Evolutionary conservation across 2,113 vertebrate genomes (phyloP), one percentile per base, ranked within the genome.

Genomic region (Protomyctophum bolini): DNA sequence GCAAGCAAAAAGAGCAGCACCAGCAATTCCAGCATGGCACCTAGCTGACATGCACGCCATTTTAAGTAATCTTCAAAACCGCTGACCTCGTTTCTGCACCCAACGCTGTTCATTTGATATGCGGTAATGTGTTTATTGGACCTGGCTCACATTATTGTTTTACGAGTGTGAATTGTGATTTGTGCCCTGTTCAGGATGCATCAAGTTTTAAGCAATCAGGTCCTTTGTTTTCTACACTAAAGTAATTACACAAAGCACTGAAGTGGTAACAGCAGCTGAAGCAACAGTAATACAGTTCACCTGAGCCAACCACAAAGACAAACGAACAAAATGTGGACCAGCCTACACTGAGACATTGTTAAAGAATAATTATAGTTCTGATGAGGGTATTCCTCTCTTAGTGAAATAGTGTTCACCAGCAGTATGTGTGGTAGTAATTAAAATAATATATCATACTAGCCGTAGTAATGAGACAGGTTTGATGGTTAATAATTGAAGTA

Each of bases 1-100:
- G 14, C 15, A 12, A 63, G 65, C 33, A 57, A 73, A 77, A 76
- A 14, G 11, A 79, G 58, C 55, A 65, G 59, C 72, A 49, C 69
- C 70, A 76, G 14, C 62, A 50, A 75, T 55, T 75, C 61, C 55
- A 58, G 21, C 21, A 21, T 21, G 60, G 58, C 41, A 67, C 66
- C 60, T 21, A 21, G 21, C 21, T 72, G 72, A 75, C 84, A 86
- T 82, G 83, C 82, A 81, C 1, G 12, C 33, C 6, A 74, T 66
- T 73, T 64, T 59, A 73, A 8, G 59, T 10, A 73, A 56, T 57
- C 59, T 66, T 46, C 55, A 68, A 57, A 58, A 28, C 10, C 41
- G 33, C 28, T 41, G 7, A 55, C 47, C 8, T 14, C 28, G 49
- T 46, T n/a, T 70, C 8, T 14, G 45, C 8, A 33, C 7, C 58